A percentile compares a stretch with the other conserved stretches of the same genome.
Conservation (phyloP, 2,113 vertebrate genomes). For the Nansenia antarctica region DNA sequence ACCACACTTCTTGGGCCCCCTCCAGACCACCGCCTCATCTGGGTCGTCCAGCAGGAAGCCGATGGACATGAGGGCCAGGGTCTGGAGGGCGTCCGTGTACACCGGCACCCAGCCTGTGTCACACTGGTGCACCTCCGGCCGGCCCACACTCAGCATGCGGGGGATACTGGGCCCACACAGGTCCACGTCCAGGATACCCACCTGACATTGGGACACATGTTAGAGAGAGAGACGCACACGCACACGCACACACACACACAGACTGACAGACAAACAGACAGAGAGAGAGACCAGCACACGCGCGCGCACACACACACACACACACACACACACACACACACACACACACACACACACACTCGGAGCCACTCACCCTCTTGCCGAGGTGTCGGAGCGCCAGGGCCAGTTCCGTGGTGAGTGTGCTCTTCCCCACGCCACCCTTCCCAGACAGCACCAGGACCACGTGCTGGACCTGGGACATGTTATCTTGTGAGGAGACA, state of each 20-base stretch:
- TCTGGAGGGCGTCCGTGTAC: conserved; percentile 79
- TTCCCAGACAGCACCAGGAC: conserved; percentile 92
- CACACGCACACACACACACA: not conserved
- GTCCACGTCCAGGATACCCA: conserved; percentile 93
- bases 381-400: conserved; percentile 81
- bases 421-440: conserved; percentile 96
- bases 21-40: conserved; percentile 93
- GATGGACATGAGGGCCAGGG: conserved; percentile 91
- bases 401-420: conserved; percentile 86
- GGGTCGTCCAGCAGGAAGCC: conserved; percentile 91
- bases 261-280: not conserved
- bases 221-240: not conserved
- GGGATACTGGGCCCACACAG: conserved; percentile 96
- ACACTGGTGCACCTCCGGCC: conserved; percentile 87
- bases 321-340: not conserved
- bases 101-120: conserved; percentile 92
- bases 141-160: conserved; percentile 81
- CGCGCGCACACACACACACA: not conserved
- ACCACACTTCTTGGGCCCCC: conserved; percentile 98
- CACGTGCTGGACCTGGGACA: conserved; percentile 81
- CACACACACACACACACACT: not conserved
- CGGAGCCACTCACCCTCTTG: conserved; percentile 79
- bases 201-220: conserved; percentile 72
- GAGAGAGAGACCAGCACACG: not conserved
- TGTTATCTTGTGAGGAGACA: conserved; percentile 59